Evolutionary conservation across 2,113 vertebrate species (phyloP), one percentile per base, ranked within the genome.

Genomic region (Serilophus lunatus): DNA sequence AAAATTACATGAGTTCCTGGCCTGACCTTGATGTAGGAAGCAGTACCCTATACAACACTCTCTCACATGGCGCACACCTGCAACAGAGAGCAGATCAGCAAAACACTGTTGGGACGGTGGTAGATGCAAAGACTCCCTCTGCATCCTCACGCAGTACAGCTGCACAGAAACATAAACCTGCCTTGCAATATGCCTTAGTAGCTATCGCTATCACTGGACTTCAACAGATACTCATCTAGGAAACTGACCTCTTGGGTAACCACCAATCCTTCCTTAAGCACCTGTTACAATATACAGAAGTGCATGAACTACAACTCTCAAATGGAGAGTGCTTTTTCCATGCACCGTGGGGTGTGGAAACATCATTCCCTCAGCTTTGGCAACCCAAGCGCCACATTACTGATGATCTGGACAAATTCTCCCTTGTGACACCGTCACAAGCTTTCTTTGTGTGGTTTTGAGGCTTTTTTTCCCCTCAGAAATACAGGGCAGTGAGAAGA

Each of bases 291-390:
- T 3, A 29, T 44, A 42, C 3, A 38, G 35, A 44, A 38, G 6
- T 14, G 16, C 0, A 0, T 31, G n/a, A 84, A 29, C 26, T 10
- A 47, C 10, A 38, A 0, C 7, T 47, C 31, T 18, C 9, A 16
- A 31, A 77, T 2, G n/a, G 44, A 59, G 28, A 64, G 16, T 10
- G 51, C 6, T 61, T 47, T 40, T 35, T 66, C 24, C 2, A 2
- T 3, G 24, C 18, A 53, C 3, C 26, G 12, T 24, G 8, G 38
- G 38, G 42, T 53, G 20, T 11, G 11, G 59, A 18, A 77, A 51
- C 20, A 19, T 29, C 0, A 0, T 36, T 59, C 42, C 33, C 65
- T 45, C 22, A 17, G 42, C 17, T 79, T 53, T 61, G 33, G 19
- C 51, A 57, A 57, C 11, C 57, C 47, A 59, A n/a, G 47, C 13